A percentile compares a stretch with the other conserved stretches of the same genome.
phyloP scores from a whole-genome alignment of 1,140 invertebrate genomes.

The Bilobella aurantiaca region DNA sequence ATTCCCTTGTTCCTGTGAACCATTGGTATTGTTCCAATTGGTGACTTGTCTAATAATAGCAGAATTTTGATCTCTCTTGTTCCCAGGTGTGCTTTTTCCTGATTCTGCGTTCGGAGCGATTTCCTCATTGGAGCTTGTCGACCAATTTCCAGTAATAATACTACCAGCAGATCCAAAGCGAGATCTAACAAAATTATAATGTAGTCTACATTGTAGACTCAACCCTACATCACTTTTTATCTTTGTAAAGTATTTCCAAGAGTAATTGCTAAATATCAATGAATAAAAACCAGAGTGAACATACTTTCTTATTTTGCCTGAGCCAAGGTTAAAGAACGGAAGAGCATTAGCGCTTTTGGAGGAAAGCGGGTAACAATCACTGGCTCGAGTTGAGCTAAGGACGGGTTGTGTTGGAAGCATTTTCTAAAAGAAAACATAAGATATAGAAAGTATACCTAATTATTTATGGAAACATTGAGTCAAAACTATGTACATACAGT shows the following conservation, averaged over 20 bases:
- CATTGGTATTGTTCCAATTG: constrained; percentile 39
- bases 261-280: too few species aligned
- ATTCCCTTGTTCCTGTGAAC: constrained; percentile 13
- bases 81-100: constrained; percentile 20
- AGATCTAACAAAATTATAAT: neutral
- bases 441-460: too few species aligned
- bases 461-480: too few species aligned
- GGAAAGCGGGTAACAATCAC: constrained; percentile 20
- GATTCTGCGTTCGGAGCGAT: constrained; percentile 20
- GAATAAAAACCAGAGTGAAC: neutral
- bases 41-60: constrained; percentile 32
- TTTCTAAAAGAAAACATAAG: constrained; percentile 16
- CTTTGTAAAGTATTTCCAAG: too few species aligned
- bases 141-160: constrained; percentile 28
- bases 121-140: constrained; percentile 11
- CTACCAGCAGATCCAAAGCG: constrained; percentile 22
- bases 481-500: neutral
- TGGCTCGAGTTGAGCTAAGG: constrained; percentile 26
- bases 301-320: constrained; percentile 2
- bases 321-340: neutral
- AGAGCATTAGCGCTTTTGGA: constrained; percentile 2
- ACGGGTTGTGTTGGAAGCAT: constrained; percentile 18
- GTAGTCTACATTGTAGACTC: too few species aligned
- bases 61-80: constrained; percentile 22
- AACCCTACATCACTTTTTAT: too few species aligned